phyloP scores from a whole-genome alignment of 2,797 vertebrate species.

The Hipposideros larvatus region DNA sequence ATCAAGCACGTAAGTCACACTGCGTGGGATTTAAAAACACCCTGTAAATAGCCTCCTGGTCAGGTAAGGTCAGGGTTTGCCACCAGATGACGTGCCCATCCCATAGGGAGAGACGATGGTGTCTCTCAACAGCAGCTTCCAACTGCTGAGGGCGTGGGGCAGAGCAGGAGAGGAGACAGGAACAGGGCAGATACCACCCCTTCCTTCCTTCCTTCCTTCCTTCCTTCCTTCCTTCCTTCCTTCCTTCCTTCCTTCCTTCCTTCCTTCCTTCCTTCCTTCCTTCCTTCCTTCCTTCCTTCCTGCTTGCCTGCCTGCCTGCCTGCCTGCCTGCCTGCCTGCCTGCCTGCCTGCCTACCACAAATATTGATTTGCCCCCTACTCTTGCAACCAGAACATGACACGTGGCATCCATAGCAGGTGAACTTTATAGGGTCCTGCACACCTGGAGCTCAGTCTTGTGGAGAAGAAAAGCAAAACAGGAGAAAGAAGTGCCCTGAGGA shows the following conservation, averaged over 20 bases:
- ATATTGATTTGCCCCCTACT: not conserved
- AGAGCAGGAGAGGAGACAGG: not conserved
- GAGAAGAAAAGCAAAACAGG: not conserved
- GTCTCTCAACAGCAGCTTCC: not conserved
- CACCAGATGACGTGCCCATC: rapidly evolving
- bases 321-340: not conserved
- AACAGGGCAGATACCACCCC: not conserved
- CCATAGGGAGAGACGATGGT: not conserved
- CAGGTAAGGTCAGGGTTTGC: not conserved
- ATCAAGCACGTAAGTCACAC: not conserved
- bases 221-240: too few relatives aligned
- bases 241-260: too few relatives aligned
- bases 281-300: too few relatives aligned
- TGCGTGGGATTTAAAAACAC: not conserved
- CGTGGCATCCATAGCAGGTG: rapidly evolving
- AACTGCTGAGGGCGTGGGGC: not conserved
- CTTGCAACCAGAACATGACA: not conserved
- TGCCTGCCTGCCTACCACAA: not conserved
- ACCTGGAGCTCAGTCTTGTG: not conserved
- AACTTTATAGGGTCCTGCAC: not conserved
- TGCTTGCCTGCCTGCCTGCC: not conserved
- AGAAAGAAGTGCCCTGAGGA: not conserved
- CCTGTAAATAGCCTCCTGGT: not conserved
- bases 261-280: not conserved
- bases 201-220: too few relatives aligned